Evolutionary conservation across 2,113 vertebrate genomes (phyloP), one percentile per base, ranked within the genome.

Genomic region (Eulemur rufifrons): DNA sequence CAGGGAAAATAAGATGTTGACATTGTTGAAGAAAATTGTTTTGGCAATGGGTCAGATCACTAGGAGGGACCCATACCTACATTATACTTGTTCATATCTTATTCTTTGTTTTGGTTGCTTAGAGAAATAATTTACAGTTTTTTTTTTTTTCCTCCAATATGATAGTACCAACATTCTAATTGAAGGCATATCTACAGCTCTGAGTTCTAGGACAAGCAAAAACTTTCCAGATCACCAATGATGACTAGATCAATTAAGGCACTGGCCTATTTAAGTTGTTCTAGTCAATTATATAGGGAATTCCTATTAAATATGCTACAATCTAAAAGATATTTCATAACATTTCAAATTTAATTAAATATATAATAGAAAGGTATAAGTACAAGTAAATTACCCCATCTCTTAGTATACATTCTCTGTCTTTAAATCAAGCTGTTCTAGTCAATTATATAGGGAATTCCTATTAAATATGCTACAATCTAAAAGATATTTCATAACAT

Each of bases 401-500:
- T 90, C 86, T 85, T 90, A 94, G 76, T 92, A 91, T 20, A 76
- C n/a, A 80, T 37, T 68, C 2, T 91, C 4, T 89, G 15, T 50
- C 42, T 96, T 76, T 86, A 95, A 68, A 88, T 45, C 10, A 85
- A 76, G 21, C n/a, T 91, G 42, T 34, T 95, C 34, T 61, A 83
- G 25, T 87, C 39, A 89, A 76, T 64, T 66, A 87, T 20, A 73
- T 85, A 95, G 92, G 50, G 39, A 92, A 11, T 47, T 95, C 7
- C 50, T 64, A 80, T 95, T 61, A 68, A 83, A 92, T 78, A 93
- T 61, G 39, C 29, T 68, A 92, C 3, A 92, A 71, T 80, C 23
- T 82, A 93, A 89, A 97, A 52, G 37, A 91, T 23, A 73, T 11
- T 95, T 92, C 23, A 54, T 56, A 82, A 77, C 23, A 95, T 37